Evolutionary conservation across 2,113 vertebrate genomes (phyloP), one percentile per base, ranked within the genome.

Genomic region (Dicerorhinus sumatrensis): DNA sequence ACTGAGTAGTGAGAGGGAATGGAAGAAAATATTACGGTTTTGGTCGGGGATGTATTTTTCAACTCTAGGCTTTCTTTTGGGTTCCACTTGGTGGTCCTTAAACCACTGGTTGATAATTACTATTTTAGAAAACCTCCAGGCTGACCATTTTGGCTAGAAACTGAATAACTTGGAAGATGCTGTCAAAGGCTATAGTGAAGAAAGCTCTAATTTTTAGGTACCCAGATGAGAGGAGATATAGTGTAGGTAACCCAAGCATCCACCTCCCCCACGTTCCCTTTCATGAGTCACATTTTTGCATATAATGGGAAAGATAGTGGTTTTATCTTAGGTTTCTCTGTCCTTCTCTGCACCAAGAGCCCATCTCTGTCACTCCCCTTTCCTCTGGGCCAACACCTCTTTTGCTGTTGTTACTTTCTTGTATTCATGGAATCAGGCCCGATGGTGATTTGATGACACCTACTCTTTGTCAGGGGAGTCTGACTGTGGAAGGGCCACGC

Each of bases 111-210:
- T 82, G 48, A 33, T 56, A 65, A 33, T 42, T 25, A 62, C 11
- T 81, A 36, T 87, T 73, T 90, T 72, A 80, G 93, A 95, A 89
- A 92, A 46, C 0, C 56, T 81, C 25, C 11, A 6, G 3, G 70
- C 48, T 92, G 42, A 62, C 31, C 36, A 84, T 75, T 94, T 84
- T 70, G 63, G 14, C 46, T 42, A 88, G 82, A 89, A 58, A 76
- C 5, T 20, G 56, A 81, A 14, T 63, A 69, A 65, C 17, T 54
- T 76, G 36, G 42, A 96, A 89, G 83, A 58, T 83, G 21, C 29
- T 92, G 18, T 80, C 13, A n/a, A 83, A 77, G 8, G 1, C 27
- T 67, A 5, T 18, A 27, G 10, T 14, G 72, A 93, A 86, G 82
- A 72, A 12, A 63, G 36, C 13, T 56, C 31, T 25, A 20, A 89